A percentile compares a stretch with the other conserved stretches of the same genome.
Conservation (phyloP, 1,140 invertebrate genomes). For the Zaprionus kolodkinae region DNA sequence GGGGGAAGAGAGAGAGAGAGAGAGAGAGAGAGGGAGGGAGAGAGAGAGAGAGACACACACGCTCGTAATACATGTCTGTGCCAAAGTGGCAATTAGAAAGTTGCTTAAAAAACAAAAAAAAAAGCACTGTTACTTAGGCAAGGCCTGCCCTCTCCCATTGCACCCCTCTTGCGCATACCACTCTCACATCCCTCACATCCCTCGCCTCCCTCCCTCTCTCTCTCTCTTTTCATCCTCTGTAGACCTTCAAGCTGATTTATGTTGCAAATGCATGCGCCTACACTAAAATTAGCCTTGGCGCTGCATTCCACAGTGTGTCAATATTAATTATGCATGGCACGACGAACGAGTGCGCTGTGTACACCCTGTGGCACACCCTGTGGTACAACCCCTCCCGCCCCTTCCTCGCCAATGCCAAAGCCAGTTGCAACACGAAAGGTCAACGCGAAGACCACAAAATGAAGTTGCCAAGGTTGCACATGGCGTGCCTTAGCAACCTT, state of each 20-base stretch:
- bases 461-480: constrained; percentile 42
- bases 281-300: constrained; percentile 75
- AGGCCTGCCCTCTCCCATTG: background rate
- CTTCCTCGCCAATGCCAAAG: background rate
- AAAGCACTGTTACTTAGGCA: constrained; percentile 55
- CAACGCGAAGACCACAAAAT: constrained; percentile 42
- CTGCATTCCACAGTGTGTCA: constrained; percentile 66
- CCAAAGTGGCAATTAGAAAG: constrained; percentile 81
- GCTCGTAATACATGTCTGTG: constrained; percentile 27
- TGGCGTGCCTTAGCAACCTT: background rate
- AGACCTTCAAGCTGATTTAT: constrained; percentile 75
- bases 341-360: constrained; percentile 1
- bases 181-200: constrained; percentile 12
- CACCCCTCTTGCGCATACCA: constrained; percentile 11
- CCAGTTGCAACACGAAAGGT: constrained; percentile 45
- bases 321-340: constrained; percentile 74
- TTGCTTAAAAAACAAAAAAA: constrained; percentile 73
- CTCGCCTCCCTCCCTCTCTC: background rate
- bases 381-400: constrained; percentile 14
- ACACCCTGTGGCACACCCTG: constrained; percentile 10
- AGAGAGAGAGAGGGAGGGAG: background rate
- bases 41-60: background rate
- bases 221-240: constrained; percentile 12
- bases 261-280: constrained; percentile 64
- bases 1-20: background rate